Base-by-base conservation (phyloP, 2,113 vertebrate genomes). In the Bubo scandiacus region DNA sequence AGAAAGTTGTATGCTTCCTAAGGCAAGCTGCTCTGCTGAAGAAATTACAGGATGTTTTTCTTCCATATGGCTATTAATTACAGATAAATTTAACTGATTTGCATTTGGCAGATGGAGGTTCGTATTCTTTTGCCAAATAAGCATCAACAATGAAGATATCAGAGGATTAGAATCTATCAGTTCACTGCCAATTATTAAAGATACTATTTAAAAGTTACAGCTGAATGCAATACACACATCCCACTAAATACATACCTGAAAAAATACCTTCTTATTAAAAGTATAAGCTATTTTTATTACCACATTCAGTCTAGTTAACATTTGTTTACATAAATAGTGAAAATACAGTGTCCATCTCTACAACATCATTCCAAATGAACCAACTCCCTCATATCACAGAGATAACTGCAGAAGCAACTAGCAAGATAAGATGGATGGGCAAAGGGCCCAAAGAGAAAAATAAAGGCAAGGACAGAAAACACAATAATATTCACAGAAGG, bases 51-150 rank as follows among this genome's bases (percentile, higher is more conserved):
- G 55, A 92, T 74, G 17, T 47, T 94, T 94, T 86, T 84, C 86
- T 79, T 94, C 75, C n/a, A 83, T 73, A 55, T n/a, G 61, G 51
- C 36, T 92, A 77, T 90, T 96, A 88, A 93, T 81, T 93, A 88
- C 45, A 94, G 47, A 83, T 78, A 93, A 91, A 90, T 83, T 55
- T 81, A 81, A 81, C 73, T 36, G n/a, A 91, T 83, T 77, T 91
- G 58, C 88, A 90, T 92, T 89, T 94, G 62, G 61, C 88, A 97
- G 82, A 96, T 52, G 58, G 42, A 92, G n/a, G 12, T 34, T 77
- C 7, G 20, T 25, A 51, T 63, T 94, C 45, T 59, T 63, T 78
- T 88, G 72, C 78, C 83, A 96, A 87, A 8, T 70, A 89, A 47
- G 11, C 5, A 1, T 85, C 87, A 95, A 58, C 43, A 92, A 78